A percentile compares a stretch with the other conserved stretches of the same genome.
Evolutionary conservation across 2,113 vertebrate genomes (phyloP).

Genomic region (Siniperca chuatsi): DNA sequence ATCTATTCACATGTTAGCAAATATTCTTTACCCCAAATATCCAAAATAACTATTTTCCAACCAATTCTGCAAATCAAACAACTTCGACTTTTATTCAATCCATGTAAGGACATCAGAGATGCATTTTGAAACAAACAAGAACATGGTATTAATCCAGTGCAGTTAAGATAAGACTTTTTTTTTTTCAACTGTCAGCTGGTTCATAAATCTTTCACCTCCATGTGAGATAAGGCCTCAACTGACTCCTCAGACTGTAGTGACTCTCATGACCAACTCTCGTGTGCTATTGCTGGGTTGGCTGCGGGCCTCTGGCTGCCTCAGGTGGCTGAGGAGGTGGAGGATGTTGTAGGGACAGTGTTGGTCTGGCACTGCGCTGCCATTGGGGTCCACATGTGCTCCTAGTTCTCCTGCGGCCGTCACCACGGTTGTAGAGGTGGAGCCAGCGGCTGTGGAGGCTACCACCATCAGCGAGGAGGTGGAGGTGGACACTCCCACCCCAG

Average conservation of each 20-base stretch:
- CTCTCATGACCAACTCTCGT: slow-evolving; percentile 99
- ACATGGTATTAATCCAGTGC: slow-evolving; percentile 66
- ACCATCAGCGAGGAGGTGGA: slow-evolving; percentile 87
- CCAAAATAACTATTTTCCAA: slow-evolving; percentile 59
- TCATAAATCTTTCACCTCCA: slow-evolving; percentile 50
- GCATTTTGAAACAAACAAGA: slow-evolving; percentile 76
- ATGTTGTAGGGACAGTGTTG: slow-evolving; percentile 98
- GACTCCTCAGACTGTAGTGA: slow-evolving; percentile 94
- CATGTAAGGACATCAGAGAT: slow-evolving; percentile 78
- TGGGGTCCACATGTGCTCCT: slow-evolving; percentile 78
- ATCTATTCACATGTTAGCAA: neutral
- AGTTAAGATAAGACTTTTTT: slow-evolving; percentile 50
- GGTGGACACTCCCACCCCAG: slow-evolving; percentile 77
- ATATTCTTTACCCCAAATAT: slow-evolving; percentile 8
- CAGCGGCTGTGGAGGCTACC: slow-evolving; percentile 83
- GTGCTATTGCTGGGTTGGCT: slow-evolving; percentile 87
- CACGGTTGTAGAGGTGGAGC: slow-evolving; percentile 61
- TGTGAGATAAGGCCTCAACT: slow-evolving; percentile 83
- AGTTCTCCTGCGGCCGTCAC: slow-evolving; percentile 69
- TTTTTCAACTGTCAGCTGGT: slow-evolving; percentile 63
- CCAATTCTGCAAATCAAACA: slow-evolving; percentile 77
- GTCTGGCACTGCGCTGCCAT: slow-evolving; percentile 86
- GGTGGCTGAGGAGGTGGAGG: slow-evolving; percentile 96
- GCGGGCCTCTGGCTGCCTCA: slow-evolving; percentile 93
- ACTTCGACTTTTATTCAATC: slow-evolving; percentile 79